A percentile compares a stretch with the other conserved stretches of the same genome.
Conservation (phyloP, 2,113 vertebrate species). For the Tretioscincus oriximinensis region DNA sequence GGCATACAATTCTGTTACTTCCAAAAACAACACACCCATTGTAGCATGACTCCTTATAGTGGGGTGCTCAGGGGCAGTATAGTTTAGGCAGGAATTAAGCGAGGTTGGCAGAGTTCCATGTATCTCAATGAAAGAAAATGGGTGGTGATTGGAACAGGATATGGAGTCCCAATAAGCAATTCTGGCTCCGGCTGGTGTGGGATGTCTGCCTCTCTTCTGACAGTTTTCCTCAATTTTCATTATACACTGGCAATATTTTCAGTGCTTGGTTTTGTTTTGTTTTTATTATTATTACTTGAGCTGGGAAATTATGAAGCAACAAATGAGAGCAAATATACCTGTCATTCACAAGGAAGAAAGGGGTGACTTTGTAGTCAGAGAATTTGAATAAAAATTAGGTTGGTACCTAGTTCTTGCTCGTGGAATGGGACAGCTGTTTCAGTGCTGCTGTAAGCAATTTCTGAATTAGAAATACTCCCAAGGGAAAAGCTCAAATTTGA, state of each 20-base stretch:
- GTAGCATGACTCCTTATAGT: not conserved
- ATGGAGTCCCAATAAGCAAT: not conserved
- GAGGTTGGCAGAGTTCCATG: not conserved
- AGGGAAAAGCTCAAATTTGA: no score
- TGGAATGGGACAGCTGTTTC: no score
- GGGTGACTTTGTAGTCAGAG: not conserved
- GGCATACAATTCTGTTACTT: not conserved
- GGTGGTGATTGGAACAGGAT: not conserved
- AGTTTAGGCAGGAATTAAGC: not conserved
- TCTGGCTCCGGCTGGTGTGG: not conserved
- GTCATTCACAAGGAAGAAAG: not conserved
- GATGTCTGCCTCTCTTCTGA: not conserved
- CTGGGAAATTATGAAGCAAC: slow-evolving; percentile 10
- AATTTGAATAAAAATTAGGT: not conserved
- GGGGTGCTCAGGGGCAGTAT: not conserved
- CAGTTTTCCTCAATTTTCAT: not conserved
- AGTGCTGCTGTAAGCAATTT: no score
- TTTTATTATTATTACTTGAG: no score
- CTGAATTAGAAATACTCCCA: no score
- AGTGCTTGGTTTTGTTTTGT: not conserved
- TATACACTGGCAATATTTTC: not conserved
- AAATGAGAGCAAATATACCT: not conserved
- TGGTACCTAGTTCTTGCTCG: no score
- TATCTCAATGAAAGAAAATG: not conserved
- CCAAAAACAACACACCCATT: not conserved